Evolutionary conservation across 2,888 invertebrate species (phyloP), one percentile per base, ranked within the genome.

Genomic region (Tinea trinotella): DNA sequence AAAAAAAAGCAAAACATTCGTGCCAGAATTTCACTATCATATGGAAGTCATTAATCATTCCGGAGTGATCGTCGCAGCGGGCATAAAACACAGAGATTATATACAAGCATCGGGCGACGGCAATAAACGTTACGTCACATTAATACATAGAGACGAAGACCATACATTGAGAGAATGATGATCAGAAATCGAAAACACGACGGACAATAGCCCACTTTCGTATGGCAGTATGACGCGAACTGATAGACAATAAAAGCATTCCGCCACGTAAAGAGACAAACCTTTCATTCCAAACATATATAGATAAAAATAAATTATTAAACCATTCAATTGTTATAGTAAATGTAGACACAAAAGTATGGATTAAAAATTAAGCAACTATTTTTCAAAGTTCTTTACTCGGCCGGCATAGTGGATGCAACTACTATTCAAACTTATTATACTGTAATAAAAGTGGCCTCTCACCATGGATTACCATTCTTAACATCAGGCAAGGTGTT

Each of bases 71-170:
- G 68, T 70, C 65, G 63, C 64, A 63, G 65, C 65, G 63, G 67
- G 71, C 74, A 74, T 77, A 76, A 78, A 76, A 79, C 74, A 75
- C 66, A 62, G 68, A 78, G 71, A 79, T 76, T 77, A 74, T n/a
- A n/a, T 61, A 66, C 64, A 62, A 17, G 15, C 22, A 13, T 9
- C n/a, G 18, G n/a, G 34, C 53, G 44, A 20, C 34, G 63, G 58
- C 64, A 63, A 65, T 71, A 71, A 71, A 70, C 61, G 69, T 80
- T 80, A 68, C 76, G 68, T 76, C 75, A 79, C 70, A 62, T 60
- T 62, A 57, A 58, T 62, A 63, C 57, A 64, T 62, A 22, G 34
- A 54, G 56, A 57, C 57, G 56, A 57, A 65, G 65, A 57, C 66
- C 64, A 62, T 55, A 67, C 64, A 64, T 59, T 55, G 62, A 66